A percentile compares a stretch with the other conserved stretches of the same genome.
Conservation (phyloP, 2,888 invertebrate species). For the Eupithecia centaureata region DNA sequence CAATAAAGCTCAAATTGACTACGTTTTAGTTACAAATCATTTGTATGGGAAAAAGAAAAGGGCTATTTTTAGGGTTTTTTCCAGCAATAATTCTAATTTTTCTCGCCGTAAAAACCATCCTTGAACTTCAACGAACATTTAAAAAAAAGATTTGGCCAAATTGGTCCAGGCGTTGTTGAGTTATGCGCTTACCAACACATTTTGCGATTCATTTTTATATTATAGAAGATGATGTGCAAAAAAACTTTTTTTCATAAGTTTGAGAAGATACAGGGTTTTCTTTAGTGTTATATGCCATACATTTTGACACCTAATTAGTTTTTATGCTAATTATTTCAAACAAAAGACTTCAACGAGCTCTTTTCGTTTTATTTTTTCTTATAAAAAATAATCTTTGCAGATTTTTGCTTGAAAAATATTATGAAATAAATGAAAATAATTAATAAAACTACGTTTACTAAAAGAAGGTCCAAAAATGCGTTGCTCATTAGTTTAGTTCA, state of each 20-base stretch:
- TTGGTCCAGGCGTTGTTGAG: no score
- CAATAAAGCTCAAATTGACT: no score
- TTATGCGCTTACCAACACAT: no score
- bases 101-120: no score
- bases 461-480: background rate
- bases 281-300: background rate
- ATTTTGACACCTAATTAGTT: conserved; percentile 4
- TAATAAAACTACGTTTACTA: background rate
- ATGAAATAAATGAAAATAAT: background rate
- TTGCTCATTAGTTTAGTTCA: background rate
- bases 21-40: no score
- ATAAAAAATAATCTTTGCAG: background rate
- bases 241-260: background rate
- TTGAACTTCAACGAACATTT: no score
- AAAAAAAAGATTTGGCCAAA: no score
- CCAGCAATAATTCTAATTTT: no score
- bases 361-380: background rate
- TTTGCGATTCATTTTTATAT: no score
- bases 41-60: no score
- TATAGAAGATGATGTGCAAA: no score
- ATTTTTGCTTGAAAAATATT: background rate
- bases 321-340: conserved; percentile 9
- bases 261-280: background rate
- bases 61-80: no score
- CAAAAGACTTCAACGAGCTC: conserved; percentile 25